Conservation (phyloP, 2,113 vertebrate species). For the human region DNA sequence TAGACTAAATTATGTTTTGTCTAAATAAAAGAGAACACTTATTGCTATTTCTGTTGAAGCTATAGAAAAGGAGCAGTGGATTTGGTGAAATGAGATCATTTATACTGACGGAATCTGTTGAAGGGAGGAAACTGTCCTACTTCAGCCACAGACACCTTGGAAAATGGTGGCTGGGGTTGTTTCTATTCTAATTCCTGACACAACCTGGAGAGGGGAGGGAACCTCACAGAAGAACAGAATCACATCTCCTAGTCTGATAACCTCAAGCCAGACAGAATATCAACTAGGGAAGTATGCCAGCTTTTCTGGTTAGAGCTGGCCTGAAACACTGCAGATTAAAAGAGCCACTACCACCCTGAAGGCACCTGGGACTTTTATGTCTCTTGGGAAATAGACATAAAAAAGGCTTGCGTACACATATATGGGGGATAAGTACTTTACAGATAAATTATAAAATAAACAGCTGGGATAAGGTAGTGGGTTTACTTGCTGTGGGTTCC, state of each 20-base stretch:
- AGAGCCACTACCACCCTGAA: background rate
- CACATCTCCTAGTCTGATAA: background rate
- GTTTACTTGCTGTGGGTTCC: background rate
- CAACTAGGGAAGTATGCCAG: background rate
- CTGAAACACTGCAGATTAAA: background rate
- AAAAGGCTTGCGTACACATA: background rate
- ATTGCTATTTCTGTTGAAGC: background rate
- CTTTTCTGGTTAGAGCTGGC: background rate
- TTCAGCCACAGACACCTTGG: background rate
- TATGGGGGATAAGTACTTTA: background rate
- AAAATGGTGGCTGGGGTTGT: background rate
- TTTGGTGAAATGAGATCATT: background rate
- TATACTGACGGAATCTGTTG: background rate
- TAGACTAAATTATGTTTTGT: slow-evolving; percentile 2
- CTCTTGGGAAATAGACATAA: background rate
- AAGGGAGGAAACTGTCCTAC: background rate
- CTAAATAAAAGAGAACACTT: slow-evolving; percentile 3
- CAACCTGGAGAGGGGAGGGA: background rate
- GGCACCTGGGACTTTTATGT: background rate
- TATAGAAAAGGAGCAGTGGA: background rate
- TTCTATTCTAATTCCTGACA: background rate
- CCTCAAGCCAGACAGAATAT: background rate
- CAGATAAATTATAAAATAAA: slow-evolving; percentile 18
- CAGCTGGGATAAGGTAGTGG: background rate
- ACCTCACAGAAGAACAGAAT: slow-evolving; percentile 24